Conservation (phyloP, 2,797 vertebrate genomes). For the Octomys mimax region DNA sequence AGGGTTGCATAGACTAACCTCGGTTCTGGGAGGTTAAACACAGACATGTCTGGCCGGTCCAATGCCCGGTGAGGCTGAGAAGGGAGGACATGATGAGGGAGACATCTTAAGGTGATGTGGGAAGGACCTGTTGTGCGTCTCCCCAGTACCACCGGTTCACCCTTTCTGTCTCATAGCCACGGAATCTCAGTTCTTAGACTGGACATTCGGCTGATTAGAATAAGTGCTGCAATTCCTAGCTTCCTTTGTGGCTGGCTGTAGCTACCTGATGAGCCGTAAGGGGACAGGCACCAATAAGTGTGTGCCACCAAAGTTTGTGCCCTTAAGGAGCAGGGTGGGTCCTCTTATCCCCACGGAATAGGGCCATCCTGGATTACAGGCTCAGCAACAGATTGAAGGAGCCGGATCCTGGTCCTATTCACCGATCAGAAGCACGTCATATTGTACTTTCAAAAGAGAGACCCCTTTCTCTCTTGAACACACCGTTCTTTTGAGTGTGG, state of each 20-base stretch:
- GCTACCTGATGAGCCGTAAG: neutral
- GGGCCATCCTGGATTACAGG: neutral
- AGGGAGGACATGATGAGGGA: neutral
- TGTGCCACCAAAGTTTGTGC: no score
- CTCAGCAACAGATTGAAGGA: neutral
- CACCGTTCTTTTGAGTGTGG: neutral
- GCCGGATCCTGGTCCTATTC: no score
- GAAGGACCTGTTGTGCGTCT: neutral
- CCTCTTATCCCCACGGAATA: neutral
- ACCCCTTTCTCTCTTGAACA: neutral
- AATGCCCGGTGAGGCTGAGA: neutral
- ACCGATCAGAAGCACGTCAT: neutral
- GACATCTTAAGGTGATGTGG: neutral
- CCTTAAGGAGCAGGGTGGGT: neutral
- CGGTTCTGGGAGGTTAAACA: neutral
- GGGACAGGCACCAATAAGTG: neutral
- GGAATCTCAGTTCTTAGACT: neutral
- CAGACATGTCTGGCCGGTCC: neutral
- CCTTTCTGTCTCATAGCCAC: neutral
- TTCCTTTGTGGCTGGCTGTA: neutral
- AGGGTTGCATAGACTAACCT: neutral
- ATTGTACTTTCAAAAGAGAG: neutral
- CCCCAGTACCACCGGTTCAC: neutral
- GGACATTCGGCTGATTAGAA: neutral
- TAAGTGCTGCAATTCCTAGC: neutral